phyloP scores from a whole-genome alignment of 2,888 invertebrate species.

The Ashinkailepas kermadecensis region DNA sequence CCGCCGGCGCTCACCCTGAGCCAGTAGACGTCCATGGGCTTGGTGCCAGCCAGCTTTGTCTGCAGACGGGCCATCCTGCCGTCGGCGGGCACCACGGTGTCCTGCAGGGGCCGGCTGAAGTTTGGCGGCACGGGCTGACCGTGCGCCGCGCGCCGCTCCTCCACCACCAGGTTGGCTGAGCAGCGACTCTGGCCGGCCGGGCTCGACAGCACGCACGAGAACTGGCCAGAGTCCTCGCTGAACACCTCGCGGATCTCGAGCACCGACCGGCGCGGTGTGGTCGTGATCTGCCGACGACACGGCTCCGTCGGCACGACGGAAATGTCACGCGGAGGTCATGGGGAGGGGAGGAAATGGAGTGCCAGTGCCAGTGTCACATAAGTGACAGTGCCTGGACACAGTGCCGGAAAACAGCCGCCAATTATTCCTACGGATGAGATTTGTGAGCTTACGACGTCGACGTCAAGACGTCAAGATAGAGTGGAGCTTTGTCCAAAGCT shows the following conservation, averaged over 20 bases:
- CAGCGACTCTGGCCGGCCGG: constrained; percentile 94
- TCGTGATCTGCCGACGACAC: constrained; percentile 59
- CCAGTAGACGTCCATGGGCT: constrained; percentile 91
- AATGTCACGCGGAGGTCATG: no score
- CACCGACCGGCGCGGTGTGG: constrained; percentile 79
- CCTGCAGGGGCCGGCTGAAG: constrained; percentile 78
- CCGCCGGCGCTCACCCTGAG: constrained; percentile 46
- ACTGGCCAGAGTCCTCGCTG: constrained; percentile 95
- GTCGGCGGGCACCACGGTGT: constrained; percentile 57
- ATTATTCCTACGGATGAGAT: no score
- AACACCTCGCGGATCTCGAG: constrained; percentile 82
- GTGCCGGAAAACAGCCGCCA: no score
- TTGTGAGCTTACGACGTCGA: no score
- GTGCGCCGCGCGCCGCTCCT: constrained; percentile 54
- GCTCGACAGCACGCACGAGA: constrained; percentile 86
- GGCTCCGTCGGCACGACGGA: no score
- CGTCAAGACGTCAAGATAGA: no score
- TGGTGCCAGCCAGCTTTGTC: constrained; percentile 73
- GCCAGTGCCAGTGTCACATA: no score
- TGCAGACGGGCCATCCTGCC: constrained; percentile 84
- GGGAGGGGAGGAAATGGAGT: no score
- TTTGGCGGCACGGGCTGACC: constrained; percentile 71
- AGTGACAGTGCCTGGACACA: no score
- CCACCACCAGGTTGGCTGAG: constrained; percentile 91
- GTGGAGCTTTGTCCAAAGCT: no score